phyloP scores from a whole-genome alignment of 2,888 invertebrate species.

The Pherbina coryleti region DNA sequence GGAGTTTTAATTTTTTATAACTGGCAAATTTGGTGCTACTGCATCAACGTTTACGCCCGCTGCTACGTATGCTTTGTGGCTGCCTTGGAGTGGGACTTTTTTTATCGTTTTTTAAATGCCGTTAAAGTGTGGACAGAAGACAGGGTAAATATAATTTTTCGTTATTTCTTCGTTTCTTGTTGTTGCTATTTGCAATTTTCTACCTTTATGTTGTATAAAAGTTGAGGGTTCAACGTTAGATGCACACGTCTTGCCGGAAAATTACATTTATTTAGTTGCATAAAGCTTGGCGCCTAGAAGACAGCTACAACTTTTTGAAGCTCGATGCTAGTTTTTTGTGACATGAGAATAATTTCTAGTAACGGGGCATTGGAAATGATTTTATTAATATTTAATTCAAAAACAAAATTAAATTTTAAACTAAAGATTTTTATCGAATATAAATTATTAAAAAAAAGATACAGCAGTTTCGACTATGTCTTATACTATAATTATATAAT shows the following conservation, averaged over 20 bases:
- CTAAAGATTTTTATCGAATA: too few species aligned
- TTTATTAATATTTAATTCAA: too few species aligned
- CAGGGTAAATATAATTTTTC: background rate
- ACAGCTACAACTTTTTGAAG: background rate
- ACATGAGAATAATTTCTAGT: too few species aligned
- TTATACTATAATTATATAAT: too few species aligned
- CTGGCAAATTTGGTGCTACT: constrained; percentile 1
- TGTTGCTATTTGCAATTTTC: background rate
- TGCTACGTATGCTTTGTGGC: background rate
- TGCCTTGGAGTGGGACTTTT: background rate
- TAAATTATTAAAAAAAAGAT: too few species aligned
- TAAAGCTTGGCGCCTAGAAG: constrained; percentile 24
- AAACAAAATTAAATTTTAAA: too few species aligned
- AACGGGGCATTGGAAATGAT: too few species aligned
- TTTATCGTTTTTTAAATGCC: constrained; percentile 1
- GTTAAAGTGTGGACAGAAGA: constrained; percentile 33
- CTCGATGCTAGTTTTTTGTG: too few species aligned
- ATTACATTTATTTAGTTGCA: constrained; percentile 27
- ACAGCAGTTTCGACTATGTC: too few species aligned
- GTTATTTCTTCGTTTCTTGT: background rate
- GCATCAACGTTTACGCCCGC: background rate
- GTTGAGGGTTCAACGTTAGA: background rate
- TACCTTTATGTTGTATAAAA: background rate
- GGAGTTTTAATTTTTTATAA: constrained; percentile 20
- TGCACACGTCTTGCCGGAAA: constrained; percentile 31